Evolutionary conservation across 2,888 invertebrate genomes (phyloP).

Genomic region (Tenthredo amoena): DNA sequence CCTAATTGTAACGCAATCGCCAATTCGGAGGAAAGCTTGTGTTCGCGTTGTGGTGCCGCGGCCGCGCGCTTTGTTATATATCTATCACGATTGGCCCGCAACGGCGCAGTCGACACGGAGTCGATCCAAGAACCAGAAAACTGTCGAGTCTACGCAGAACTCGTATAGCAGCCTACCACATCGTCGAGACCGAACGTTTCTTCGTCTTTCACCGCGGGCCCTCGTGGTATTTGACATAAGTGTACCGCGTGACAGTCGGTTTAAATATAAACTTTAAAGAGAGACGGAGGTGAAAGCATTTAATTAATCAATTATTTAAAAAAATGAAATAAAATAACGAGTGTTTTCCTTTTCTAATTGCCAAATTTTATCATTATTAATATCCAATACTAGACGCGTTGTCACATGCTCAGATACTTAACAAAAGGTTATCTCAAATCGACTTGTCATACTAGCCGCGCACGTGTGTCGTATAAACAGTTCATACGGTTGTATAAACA

Average conservation of each 20-base stretch:
- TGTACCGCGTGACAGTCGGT: background rate
- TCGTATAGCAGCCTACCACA: slow-evolving; percentile 40
- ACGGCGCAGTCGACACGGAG: slow-evolving; percentile 46
- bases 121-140: slow-evolving; percentile 42
- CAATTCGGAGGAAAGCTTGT: background rate
- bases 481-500: background rate
- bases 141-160: slow-evolving; percentile 33
- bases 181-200: slow-evolving; percentile 40
- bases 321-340: background rate
- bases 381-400: background rate
- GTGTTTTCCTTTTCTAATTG: background rate
- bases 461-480: background rate
- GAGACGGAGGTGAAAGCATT: background rate
- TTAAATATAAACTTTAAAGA: background rate
- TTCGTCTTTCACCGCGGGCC: slow-evolving; percentile 13
- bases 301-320: background rate
- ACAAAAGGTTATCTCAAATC: background rate
- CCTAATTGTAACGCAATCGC: background rate
- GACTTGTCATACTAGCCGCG: background rate
- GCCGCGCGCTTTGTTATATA: slow-evolving; percentile 20
- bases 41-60: background rate
- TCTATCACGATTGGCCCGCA: slow-evolving; percentile 31
- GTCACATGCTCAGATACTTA: background rate
- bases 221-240: slow-evolving; percentile 45
- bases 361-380: background rate